Base-by-base conservation (phyloP, 1,140 invertebrate species). In the Drosophila seguyi region DNA sequence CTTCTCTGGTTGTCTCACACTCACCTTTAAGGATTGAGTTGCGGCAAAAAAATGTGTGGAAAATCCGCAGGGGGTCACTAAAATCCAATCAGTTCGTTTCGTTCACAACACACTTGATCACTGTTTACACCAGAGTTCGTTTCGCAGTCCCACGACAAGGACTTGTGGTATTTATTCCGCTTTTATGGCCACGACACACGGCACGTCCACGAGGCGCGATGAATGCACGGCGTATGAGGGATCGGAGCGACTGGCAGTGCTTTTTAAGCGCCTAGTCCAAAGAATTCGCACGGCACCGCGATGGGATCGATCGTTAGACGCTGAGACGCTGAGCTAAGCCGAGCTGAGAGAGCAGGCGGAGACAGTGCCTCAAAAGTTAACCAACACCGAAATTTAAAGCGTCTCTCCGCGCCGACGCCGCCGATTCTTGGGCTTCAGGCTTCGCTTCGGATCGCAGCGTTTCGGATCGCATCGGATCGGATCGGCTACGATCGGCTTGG, bases 201-300 rank as follows among this genome's bases (percentile, higher is more conserved):
- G 62, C 84, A 87, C 84, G 81, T 80, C 84, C 73, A 90, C 72
- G 85, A 59, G 66, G 69, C 80, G 84, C 85, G 85, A 87, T 90
- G 84, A 80, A 80, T 84, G 73, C 77, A 84, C 84, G 85, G 81
- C 84, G 85, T 88, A 90, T 87, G 84, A 72, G 79, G 59, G 60
- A 81, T 84, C 85, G 68, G 76, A 73, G 65, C 76, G 59, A 80
- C 47, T 68, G 36, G 76, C 80, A 75, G 76, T 80, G 80, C 84
- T 87, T 87, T 87, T 87, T 90, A 87, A 87, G 80, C 85, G 85
- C 72, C 80, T 88, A 90, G 72, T 80, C 83, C 56, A 88, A 84
- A 80, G 68, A 87, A 90, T 87, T 87, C 68, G 84, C 84, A 80
- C 50, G 47, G 44, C 71, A 65, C 66, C 36, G 45, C 61, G 60